Evolutionary conservation across 2,888 invertebrate species (phyloP).

Genomic region (Macrosoma leucophasiata): DNA sequence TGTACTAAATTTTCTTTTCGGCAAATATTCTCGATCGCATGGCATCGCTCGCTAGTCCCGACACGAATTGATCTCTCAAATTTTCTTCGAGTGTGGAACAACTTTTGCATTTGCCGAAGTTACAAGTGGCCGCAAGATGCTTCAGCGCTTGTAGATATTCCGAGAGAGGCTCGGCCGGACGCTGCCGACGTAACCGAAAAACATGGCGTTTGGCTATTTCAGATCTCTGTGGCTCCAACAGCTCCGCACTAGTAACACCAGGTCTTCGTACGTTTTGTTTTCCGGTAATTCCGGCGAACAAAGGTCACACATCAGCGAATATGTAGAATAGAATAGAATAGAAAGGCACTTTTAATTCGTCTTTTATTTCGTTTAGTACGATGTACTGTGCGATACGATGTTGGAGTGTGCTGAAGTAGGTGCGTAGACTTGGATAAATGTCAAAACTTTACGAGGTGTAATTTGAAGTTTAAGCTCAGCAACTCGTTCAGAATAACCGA

Average conservation of each 20-base stretch:
- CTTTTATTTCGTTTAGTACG: conserved; percentile 18
- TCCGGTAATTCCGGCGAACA: conserved; percentile 27
- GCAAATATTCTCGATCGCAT: conserved; percentile 31
- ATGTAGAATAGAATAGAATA: conserved; percentile 16
- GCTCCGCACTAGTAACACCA: conserved; percentile 24
- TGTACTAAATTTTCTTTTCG: conserved; percentile 25
- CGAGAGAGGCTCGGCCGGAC: conserved; percentile 13
- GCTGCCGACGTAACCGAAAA: conserved; percentile 16
- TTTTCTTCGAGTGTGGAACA: conserved; percentile 14
- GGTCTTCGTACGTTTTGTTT: conserved; percentile 20
- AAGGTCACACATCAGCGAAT: conserved; percentile 27
- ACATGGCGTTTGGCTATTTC: conserved; percentile 25
- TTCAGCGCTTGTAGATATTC: conserved; percentile 25
- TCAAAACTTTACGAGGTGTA: no score
- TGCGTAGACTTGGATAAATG: no score
- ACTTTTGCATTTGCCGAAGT: conserved; percentile 14
- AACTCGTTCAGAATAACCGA: no score
- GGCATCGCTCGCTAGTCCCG: conserved; percentile 18
- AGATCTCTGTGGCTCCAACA: conserved; percentile 24
- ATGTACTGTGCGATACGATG: no score
- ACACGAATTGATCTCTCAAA: conserved; percentile 18
- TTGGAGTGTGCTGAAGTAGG: no score
- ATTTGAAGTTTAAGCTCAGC: no score
- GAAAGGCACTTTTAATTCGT: conserved; percentile 17
- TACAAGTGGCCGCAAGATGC: conserved; percentile 22